A percentile compares a stretch with the other conserved stretches of the same genome.
Conservation (phyloP, 1,140 invertebrate species). For the Leptoteleia sp. region DNA sequence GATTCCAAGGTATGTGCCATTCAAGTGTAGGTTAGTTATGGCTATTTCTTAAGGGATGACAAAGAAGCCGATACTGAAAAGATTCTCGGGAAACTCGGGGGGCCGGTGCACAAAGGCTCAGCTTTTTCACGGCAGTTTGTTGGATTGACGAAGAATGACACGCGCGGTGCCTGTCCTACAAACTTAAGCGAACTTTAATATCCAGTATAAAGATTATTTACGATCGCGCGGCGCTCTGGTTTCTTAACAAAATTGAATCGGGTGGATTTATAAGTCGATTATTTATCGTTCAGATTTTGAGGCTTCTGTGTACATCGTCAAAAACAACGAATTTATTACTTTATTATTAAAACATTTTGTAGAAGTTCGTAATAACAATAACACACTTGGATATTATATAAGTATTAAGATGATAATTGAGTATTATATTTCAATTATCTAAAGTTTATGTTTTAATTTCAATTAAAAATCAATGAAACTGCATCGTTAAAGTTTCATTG, state of each 20-base stretch:
- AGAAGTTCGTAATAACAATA: no score
- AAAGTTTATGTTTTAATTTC: no score
- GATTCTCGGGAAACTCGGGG: conserved; percentile 35
- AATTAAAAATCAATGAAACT: no score
- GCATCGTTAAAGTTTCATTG: no score
- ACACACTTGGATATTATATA: no score
- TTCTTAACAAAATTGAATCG: conserved; percentile 33
- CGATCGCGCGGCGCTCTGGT: conserved; percentile 8
- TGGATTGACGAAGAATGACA: conserved; percentile 48
- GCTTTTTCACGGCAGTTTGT: conserved; percentile 48
- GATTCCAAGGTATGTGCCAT: conserved; percentile 14
- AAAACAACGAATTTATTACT: conserved; percentile 7
- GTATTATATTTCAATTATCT: no score
- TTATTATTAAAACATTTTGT: background rate
- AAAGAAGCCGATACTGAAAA: conserved; percentile 39
- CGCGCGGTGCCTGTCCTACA: conserved; percentile 18
- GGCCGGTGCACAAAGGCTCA: conserved; percentile 34
- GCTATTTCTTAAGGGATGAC: conserved; percentile 21
- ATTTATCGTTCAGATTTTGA: conserved; percentile 9
- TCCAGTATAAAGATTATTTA: conserved; percentile 36
- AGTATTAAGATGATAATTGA: no score
- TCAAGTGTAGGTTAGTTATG: conserved; percentile 43
- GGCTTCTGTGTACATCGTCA: background rate
- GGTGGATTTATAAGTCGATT: conserved; percentile 43
- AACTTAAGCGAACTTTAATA: conserved; percentile 41